Evolutionary conservation across 2,113 vertebrate genomes (phyloP).

Genomic region (Bagarius yarrelli): DNA sequence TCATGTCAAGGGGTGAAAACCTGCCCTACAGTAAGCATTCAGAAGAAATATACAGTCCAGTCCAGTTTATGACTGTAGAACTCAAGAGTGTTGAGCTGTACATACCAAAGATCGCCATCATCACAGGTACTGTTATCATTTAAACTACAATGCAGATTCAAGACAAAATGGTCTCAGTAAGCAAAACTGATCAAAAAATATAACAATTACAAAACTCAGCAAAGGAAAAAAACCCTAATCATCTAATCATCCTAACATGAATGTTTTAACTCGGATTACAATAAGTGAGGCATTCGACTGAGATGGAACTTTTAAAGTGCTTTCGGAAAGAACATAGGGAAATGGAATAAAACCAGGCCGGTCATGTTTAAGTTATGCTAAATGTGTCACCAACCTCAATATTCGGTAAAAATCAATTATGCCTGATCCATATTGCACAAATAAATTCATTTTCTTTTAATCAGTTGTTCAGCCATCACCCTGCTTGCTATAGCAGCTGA

Average conservation of each 20-base stretch:
- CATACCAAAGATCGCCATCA: constrained; percentile 33
- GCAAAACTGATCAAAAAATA: constrained; percentile 27
- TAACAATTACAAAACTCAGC: constrained; percentile 33
- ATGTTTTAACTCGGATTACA: constrained; percentile 28
- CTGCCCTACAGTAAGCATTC: constrained; percentile 52
- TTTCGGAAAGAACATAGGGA: constrained; percentile 42
- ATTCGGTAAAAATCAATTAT: constrained; percentile 25
- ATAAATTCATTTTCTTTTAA: constrained; percentile 14
- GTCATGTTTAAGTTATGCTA: constrained; percentile 19
- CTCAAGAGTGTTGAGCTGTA: constrained; percentile 44
- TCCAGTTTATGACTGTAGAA: constrained; percentile 42
- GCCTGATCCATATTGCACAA: constrained; percentile 51
- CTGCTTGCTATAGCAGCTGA: constrained; percentile 24
- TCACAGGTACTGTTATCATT: constrained; percentile 25
- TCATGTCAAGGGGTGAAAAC: constrained; percentile 56
- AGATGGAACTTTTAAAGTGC: constrained; percentile 54
- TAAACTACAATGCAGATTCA: constrained; percentile 34
- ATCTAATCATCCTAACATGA: constrained; percentile 30
- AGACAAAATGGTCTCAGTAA: constrained; percentile 37
- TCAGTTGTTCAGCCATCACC: constrained; percentile 35
- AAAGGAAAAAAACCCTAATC: constrained; percentile 9
- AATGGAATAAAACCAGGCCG: constrained; percentile 38
- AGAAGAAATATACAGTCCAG: constrained; percentile 51
- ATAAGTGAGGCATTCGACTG: constrained; percentile 36
- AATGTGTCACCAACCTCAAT: constrained; percentile 11